Evolutionary conservation across 2,888 invertebrate genomes (phyloP), one percentile per base, ranked within the genome.

Genomic region (Dicyrtoma fusca): DNA sequence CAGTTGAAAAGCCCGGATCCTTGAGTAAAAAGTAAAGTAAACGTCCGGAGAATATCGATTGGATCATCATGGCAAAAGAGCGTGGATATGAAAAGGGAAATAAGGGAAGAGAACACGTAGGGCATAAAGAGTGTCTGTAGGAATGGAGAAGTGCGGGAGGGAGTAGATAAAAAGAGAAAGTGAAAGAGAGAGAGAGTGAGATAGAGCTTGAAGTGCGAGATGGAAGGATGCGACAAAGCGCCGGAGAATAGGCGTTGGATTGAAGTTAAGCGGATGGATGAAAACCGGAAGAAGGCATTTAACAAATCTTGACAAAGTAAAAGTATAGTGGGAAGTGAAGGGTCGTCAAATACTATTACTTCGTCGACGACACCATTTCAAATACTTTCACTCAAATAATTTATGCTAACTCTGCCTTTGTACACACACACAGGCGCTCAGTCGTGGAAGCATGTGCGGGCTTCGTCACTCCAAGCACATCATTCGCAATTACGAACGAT

Each of bases 31-130:
- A 51, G 64, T n/a, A 64, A 45, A 63, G 26, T 63, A 45, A 51
- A 49, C 49, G 64, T 25, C 51, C 47, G 51, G 51, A 64, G 64
- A 49, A 64, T 64, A 49, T 51, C 49, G 51, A 64, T 25, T 47
- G 62, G 19, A 62, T n/a, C 42, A 62, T 47, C 26, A 63, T 44
- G 34, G 34, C 34, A 8, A 34, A 34, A 34, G 34, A 34, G 3
- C 4, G 34, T 3, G 8, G 34, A 34, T 34, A 34, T 34, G 34
- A 34, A 34, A 34, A 34, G 8, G 34, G 8, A 34, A 34, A 8
- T 5, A 34, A 34, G 34, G 8, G 34, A 34, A 8, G 34, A 34
- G 34, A 34, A 34, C 63, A 45, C 11, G 63, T 21, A 21, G 63
- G 45, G 23, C 63, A 63, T 45, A 45, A 63, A 44, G 47, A 45